Percentiles rank a stretch among this genome's conserved stretches.
phyloP scores from a whole-genome alignment of 1,140 invertebrate species.

The Macrostomum lignano region DNA sequence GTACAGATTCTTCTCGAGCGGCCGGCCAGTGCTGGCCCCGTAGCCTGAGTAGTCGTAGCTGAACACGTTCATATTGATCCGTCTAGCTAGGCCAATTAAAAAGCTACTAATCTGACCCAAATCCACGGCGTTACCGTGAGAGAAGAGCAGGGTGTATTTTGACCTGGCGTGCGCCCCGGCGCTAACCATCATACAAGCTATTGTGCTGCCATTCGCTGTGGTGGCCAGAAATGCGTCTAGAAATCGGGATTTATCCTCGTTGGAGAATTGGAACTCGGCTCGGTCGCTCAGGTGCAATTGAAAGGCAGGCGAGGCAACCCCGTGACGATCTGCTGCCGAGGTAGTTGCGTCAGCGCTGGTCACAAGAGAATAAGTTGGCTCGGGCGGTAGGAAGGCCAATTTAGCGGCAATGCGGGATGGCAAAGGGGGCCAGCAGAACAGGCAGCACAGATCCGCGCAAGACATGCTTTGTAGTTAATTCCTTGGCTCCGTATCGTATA shows the following conservation, averaged over 20 bases:
- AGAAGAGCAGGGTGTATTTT: slow-evolving; percentile 64
- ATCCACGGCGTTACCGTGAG: slow-evolving; percentile 42
- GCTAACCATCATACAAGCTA: slow-evolving; percentile 1
- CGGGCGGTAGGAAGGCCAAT: slow-evolving; percentile 88
- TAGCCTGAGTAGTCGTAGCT: slow-evolving; percentile 92
- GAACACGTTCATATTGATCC: slow-evolving; percentile 95
- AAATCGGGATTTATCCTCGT: too few relatives aligned
- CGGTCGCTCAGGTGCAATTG: too few relatives aligned
- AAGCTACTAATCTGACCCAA: slow-evolving; percentile 79
- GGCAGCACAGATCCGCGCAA: slow-evolving; percentile 90
- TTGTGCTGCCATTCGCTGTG: slow-evolving; percentile 33
- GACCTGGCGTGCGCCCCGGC: slow-evolving; percentile 6
- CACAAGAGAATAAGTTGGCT: slow-evolving; percentile 67
- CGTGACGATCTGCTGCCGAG: too few relatives aligned
- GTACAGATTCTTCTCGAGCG: slow-evolving; percentile 93
- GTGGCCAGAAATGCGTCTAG: neutral
- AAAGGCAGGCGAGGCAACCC: too few relatives aligned
- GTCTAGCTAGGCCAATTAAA: slow-evolving; percentile 66
- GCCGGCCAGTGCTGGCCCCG: slow-evolving; percentile 43
- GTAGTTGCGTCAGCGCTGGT: too few relatives aligned
- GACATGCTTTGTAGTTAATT: too few relatives aligned
- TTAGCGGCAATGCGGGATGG: slow-evolving; percentile 81
- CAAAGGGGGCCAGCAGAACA: slow-evolving; percentile 98
- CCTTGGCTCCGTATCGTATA: too few relatives aligned
- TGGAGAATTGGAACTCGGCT: too few relatives aligned